Conservation (phyloP, 2,113 vertebrate genomes). For the Galbula dea region DNA sequence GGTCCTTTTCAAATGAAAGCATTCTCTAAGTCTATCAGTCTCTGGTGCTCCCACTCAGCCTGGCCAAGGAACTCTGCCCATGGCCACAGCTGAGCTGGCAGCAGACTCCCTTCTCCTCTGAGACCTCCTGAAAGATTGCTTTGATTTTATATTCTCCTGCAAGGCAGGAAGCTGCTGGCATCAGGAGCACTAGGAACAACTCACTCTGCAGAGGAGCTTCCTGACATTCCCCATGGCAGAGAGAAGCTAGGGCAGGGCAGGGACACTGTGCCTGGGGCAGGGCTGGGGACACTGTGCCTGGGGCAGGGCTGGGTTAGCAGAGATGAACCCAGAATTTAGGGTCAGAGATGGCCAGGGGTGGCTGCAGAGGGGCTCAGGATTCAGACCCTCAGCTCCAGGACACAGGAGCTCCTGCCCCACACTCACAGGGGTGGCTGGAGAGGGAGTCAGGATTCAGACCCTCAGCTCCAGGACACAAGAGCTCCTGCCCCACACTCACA, state of each 20-base stretch:
- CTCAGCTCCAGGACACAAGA: too few species aligned
- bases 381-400: too few species aligned
- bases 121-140: not conserved
- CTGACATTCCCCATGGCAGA: not conserved
- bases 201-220: not conserved
- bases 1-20: too few species aligned
- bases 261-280: not conserved
- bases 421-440: slow-evolving; percentile 67
- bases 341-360: not conserved
- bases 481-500: too few species aligned
- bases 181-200: not conserved
- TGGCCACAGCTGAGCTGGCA: not conserved
- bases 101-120: not conserved
- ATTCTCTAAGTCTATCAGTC: too few species aligned
- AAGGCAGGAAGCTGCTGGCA: not conserved
- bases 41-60: not conserved
- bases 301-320: not conserved
- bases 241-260: not conserved
- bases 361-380: not conserved
- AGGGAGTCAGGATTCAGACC: not conserved
- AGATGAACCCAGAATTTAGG: not conserved
- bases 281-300: not conserved
- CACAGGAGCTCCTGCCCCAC: not conserved
- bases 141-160: not conserved
- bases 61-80: not conserved